Conservation (phyloP, 2,113 vertebrate genomes). For the Desmodus rotundus region DNA sequence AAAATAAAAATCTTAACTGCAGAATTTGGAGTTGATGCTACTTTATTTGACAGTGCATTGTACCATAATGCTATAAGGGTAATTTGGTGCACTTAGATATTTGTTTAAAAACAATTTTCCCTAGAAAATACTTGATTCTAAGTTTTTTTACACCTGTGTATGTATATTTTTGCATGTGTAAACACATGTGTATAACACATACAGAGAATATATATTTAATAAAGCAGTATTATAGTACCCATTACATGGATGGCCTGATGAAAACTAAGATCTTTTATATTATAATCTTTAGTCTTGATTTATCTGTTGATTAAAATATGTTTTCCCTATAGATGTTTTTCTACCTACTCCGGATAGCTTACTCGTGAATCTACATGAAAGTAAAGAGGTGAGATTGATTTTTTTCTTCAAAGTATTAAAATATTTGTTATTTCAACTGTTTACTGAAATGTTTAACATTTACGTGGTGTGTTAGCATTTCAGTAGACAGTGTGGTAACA, state of each 20-base stretch:
- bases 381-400: conserved; percentile 88
- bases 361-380: conserved; percentile 96
- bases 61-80: not conserved
- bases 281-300: not conserved
- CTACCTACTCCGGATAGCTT: conserved; percentile 94
- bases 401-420: not conserved
- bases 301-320: conserved; percentile 39
- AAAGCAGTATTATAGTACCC: not conserved
- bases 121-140: not conserved
- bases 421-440: not conserved
- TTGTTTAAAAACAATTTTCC: conserved; percentile 20
- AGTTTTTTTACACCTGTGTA: not conserved
- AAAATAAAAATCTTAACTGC: not conserved
- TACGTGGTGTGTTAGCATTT: not conserved
- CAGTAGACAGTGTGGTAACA: not conserved
- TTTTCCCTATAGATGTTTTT: conserved; percentile 89
- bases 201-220: not conserved
- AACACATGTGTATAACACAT: not conserved
- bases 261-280: not conserved
- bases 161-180: not conserved
- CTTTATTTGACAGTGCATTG: not conserved
- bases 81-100: not conserved
- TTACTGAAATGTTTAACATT: not conserved
- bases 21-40: not conserved
- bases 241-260: not conserved